Conservation (phyloP, 2,888 invertebrate species). For the Calephelis perditalis region DNA sequence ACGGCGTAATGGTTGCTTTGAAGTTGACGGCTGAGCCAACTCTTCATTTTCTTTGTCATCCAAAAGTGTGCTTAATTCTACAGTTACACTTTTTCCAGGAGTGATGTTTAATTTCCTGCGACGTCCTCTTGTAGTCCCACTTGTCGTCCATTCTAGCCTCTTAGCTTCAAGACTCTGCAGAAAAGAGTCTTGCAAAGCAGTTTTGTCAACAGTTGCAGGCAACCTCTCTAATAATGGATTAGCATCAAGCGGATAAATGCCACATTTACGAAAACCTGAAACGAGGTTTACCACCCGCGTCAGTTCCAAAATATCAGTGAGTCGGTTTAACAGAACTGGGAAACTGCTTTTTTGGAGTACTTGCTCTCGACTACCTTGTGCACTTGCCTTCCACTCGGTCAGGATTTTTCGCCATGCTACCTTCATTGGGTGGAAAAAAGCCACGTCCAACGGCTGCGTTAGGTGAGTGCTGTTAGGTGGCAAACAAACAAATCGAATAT, state of each 20-base stretch:
- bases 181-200: slow-evolving; percentile 15
- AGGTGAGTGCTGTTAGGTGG: slow-evolving; percentile 39
- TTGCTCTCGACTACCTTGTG: slow-evolving; percentile 24
- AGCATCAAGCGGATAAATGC: slow-evolving; percentile 10
- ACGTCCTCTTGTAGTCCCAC: slow-evolving; percentile 4
- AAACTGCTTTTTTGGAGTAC: slow-evolving; percentile 31
- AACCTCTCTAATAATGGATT: slow-evolving; percentile 16
- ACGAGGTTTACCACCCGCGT: slow-evolving; percentile 11
- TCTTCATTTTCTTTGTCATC: slow-evolving; percentile 14
- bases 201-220: slow-evolving; percentile 13
- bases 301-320: slow-evolving; percentile 16
- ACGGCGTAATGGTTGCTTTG: slow-evolving; percentile 9
- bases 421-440: slow-evolving; percentile 37
- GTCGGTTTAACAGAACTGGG: slow-evolving; percentile 27
- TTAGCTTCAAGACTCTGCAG: slow-evolving; percentile 12
- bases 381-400: slow-evolving; percentile 25
- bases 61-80: slow-evolving; percentile 9
- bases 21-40: slow-evolving; percentile 10
- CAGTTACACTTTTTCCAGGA: slow-evolving; percentile 11
- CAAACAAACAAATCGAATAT: slow-evolving; percentile 42
- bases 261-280: slow-evolving; percentile 15
- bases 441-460: slow-evolving; percentile 38
- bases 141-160: slow-evolving; percentile 14
- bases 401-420: slow-evolving; percentile 18
- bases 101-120: slow-evolving; percentile 13